These are phyloP conservation scores for Conopomorpha cramerella DNA, from an alignment of 1,140 invertebrate genomes.

Conservation along the genomic window DNA sequence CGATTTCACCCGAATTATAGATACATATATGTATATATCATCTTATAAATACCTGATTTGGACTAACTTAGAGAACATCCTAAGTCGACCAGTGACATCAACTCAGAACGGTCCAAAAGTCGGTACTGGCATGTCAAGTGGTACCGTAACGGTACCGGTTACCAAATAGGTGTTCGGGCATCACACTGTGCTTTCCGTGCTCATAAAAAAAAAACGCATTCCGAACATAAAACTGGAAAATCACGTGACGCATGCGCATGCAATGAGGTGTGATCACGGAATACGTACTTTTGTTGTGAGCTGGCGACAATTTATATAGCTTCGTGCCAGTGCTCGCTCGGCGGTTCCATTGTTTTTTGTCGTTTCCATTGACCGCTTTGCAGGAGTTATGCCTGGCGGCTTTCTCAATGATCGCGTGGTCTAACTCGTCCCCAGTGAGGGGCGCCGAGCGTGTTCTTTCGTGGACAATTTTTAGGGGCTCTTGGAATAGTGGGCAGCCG, in stretches of 20 bases:
- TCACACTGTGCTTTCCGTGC: neutral
- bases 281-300: constrained; percentile 50
- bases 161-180: too few relatives aligned
- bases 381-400: constrained; percentile 25
- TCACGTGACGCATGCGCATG: constrained; percentile 1
- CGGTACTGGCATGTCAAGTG: too few relatives aligned
- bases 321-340: constrained; percentile 32
- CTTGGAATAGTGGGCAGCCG: constrained; percentile 27
- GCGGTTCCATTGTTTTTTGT: constrained; percentile 33
- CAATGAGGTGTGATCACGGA: constrained; percentile 15
- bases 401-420: constrained; percentile 62
- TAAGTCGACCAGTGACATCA: too few relatives aligned
- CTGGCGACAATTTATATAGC: constrained; percentile 35
- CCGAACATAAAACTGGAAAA: neutral
- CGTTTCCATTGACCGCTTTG: constrained; percentile 28
- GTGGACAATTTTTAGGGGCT: constrained; percentile 50
- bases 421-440: constrained; percentile 60
- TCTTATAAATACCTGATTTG: too few relatives aligned
- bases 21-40: too few relatives aligned
- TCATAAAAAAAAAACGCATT: neutral
- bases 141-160: too few relatives aligned
- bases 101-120: too few relatives aligned
- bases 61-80: too few relatives aligned
- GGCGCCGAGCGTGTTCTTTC: constrained; percentile 71
- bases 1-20: too few relatives aligned